Evolutionary conservation across 2,113 vertebrate genomes (phyloP).

Genomic region (Dendrocopos noguchii): DNA sequence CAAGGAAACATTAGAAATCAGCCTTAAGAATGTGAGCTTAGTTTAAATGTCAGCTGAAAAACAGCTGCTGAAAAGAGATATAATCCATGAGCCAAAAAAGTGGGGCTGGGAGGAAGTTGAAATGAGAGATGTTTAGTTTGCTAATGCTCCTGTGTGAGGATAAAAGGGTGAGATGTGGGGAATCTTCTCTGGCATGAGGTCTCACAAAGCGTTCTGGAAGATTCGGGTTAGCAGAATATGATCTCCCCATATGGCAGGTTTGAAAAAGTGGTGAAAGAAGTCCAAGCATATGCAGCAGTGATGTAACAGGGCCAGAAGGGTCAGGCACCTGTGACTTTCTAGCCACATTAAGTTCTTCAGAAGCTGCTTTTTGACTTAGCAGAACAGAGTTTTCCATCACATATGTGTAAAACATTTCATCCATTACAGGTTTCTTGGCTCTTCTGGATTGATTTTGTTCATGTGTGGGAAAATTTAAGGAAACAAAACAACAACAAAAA

Average conservation of each 20-base stretch:
- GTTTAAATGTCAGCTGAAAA: constrained; percentile 82
- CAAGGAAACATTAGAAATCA: constrained; percentile 67
- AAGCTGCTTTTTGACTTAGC: constrained; percentile 82
- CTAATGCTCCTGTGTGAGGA: constrained; percentile 82
- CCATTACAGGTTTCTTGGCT: constrained; percentile 76
- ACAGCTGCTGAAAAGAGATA: constrained; percentile 76
- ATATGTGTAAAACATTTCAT: constrained; percentile 82
- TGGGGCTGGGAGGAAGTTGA: constrained; percentile 77
- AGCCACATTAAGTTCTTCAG: constrained; percentile 76
- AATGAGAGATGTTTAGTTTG: constrained; percentile 78
- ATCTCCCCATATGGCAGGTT: constrained; percentile 71
- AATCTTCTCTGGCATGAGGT: constrained; percentile 74
- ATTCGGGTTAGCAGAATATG: constrained; percentile 78
- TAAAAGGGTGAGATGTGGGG: constrained; percentile 78
- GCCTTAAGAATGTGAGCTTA: constrained; percentile 69
- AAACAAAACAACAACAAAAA: constrained; percentile 64
- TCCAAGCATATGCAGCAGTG: constrained; percentile 75
- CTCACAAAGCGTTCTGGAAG: constrained; percentile 75
- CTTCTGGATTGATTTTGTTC: constrained; percentile 28
- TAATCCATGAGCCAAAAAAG: constrained; percentile 70
- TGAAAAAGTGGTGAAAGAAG: constrained; percentile 69
- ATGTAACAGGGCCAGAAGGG: constrained; percentile 65
- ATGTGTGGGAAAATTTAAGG: constrained; percentile 49
- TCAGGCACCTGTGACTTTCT: constrained; percentile 81
- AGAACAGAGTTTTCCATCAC: constrained; percentile 80